Conservation (phyloP, 2,797 vertebrate genomes). For the Sternotherus odoratus region DNA sequence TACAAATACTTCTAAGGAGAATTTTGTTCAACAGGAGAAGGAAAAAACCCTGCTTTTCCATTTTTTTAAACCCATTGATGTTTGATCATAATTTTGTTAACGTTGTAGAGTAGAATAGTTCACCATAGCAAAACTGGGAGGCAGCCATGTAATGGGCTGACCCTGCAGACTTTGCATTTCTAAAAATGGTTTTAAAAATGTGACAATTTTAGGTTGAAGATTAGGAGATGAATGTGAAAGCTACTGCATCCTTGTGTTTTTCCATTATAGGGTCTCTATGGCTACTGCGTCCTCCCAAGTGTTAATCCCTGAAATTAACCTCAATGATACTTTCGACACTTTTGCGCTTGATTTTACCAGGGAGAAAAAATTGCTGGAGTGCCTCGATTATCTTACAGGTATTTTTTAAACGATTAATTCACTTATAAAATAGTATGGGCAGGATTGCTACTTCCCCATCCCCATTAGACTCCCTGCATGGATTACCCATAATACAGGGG, state of each 20-base stretch:
- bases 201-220: neutral
- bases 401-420: neutral
- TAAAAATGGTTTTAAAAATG: neutral
- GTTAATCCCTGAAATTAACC: slow-evolving; percentile 97
- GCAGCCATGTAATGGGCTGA: neutral
- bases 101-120: neutral
- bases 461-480: neutral
- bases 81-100: neutral
- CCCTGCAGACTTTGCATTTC: neutral
- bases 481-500: neutral
- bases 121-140: neutral
- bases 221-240: slow-evolving; percentile 2
- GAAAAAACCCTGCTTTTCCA: neutral
- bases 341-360: slow-evolving; percentile 96
- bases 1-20: slow-evolving; percentile 23
- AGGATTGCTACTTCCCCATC: neutral
- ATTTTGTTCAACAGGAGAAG: neutral
- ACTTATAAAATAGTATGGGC: neutral
- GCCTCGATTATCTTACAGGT: slow-evolving; percentile 99
- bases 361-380: slow-evolving; percentile 98
- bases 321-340: slow-evolving; percentile 97
- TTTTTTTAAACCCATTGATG: neutral
- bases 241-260: slow-evolving; percentile 19
- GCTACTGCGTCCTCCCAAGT: slow-evolving; percentile 98
- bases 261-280: slow-evolving; percentile 92